Percentiles rank a stretch among this genome's conserved stretches.
Conservation (phyloP, 2,888 invertebrate genomes). For the Drosophila siamana region DNA sequence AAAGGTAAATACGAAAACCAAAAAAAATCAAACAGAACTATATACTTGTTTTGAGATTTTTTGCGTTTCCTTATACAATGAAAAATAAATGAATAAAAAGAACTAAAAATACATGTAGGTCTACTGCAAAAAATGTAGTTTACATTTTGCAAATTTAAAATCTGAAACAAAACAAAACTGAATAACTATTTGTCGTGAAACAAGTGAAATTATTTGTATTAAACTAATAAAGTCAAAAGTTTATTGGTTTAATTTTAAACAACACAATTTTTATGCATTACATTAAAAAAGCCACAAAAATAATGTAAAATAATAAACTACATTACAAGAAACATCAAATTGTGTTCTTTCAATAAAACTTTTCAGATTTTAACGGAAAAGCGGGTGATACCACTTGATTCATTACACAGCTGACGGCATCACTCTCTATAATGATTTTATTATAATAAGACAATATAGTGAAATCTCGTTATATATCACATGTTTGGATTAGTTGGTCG, state of each 20-base stretch:
- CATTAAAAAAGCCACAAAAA: conserved; percentile 63
- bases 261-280: conserved; percentile 75
- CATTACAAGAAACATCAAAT: conserved; percentile 37
- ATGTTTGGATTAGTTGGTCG: too few relatives aligned
- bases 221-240: conserved; percentile 73
- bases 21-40: conserved; percentile 66
- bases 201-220: conserved; percentile 72
- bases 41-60: conserved; percentile 70
- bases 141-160: conserved; percentile 67
- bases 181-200: conserved; percentile 62
- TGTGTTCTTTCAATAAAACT: not conserved
- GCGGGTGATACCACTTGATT: not conserved
- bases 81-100: conserved; percentile 25
- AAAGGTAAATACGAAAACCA: conserved; percentile 43
- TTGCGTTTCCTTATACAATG: conserved; percentile 71
- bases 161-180: conserved; percentile 36
- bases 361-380: not conserved
- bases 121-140: conserved; percentile 53
- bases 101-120: conserved; percentile 41
- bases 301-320: conserved; percentile 56
- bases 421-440: too few relatives aligned
- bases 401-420: too few relatives aligned
- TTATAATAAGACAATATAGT: too few relatives aligned
- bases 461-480: too few relatives aligned
- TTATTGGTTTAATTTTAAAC: conserved; percentile 74